Evolutionary conservation across 2,888 invertebrate species (phyloP).

Genomic region (Gnatocerus cornutus): DNA sequence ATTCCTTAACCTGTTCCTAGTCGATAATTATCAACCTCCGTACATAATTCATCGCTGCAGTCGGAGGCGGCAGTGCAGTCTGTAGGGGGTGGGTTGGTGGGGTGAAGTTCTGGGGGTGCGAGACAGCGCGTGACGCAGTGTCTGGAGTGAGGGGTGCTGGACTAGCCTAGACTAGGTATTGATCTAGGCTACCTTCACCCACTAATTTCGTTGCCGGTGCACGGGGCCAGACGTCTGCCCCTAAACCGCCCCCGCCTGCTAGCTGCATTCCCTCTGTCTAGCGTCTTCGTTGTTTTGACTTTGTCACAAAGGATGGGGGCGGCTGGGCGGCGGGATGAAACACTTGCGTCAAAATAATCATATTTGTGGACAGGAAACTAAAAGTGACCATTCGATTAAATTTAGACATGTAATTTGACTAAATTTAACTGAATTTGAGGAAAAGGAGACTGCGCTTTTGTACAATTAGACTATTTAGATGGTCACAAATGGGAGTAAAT

Average conservation of each 20-base stretch:
- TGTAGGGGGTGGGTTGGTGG: conserved; percentile 36
- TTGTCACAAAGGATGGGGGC: conserved; percentile 47
- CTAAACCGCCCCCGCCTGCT: conserved; percentile 57
- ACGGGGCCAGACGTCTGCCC: conserved; percentile 60
- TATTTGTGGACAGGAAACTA: too few species aligned
- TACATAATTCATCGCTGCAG: conserved; percentile 58
- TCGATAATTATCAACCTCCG: conserved; percentile 43
- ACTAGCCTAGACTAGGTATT: conserved; percentile 70
- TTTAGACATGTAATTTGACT: too few species aligned
- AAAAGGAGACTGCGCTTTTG: too few species aligned
- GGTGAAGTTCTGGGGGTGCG: conserved; percentile 57
- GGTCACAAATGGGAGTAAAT: too few species aligned
- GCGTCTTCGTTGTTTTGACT: conserved; percentile 49
- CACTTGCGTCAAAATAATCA: too few species aligned
- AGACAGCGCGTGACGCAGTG: conserved; percentile 60
- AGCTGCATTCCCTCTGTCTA: conserved; percentile 50
- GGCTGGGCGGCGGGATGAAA: conserved; percentile 10
- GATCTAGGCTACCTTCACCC: conserved; percentile 71
- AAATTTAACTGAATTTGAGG: too few species aligned
- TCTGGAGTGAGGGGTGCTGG: conserved; percentile 59
- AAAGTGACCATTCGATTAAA: too few species aligned
- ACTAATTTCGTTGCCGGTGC: conserved; percentile 68
- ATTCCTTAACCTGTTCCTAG: conserved; percentile 1
- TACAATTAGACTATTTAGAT: too few species aligned
- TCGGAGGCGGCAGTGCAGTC: conserved; percentile 50